phyloP scores from a whole-genome alignment of 2,113 vertebrate genomes.

The Brienomyrus brachyistius region DNA sequence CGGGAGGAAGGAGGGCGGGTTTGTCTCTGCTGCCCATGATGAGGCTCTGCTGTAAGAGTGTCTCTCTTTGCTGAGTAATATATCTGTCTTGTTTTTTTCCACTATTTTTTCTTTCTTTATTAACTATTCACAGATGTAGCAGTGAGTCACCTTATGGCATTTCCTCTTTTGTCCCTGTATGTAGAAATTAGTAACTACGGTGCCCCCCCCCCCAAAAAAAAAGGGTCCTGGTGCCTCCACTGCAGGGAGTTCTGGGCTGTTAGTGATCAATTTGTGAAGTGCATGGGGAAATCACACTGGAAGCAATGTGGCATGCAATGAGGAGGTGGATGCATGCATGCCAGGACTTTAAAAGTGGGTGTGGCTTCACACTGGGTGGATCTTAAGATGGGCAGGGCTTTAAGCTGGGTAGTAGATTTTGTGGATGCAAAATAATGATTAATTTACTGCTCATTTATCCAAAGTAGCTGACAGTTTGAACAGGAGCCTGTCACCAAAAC shows the following conservation, averaged over 20 bases:
- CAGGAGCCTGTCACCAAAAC: neutral
- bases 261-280: neutral
- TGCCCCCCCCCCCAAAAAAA: neutral
- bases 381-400: neutral
- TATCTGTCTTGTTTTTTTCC: neutral
- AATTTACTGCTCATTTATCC: neutral
- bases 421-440: neutral
- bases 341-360: neutral
- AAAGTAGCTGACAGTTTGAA: neutral
- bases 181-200: neutral
- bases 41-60: neutral
- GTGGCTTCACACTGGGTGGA: neutral
- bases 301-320: neutral
- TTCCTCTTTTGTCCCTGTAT: neutral
- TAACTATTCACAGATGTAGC: neutral
- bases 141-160: neutral
- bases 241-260: neutral
- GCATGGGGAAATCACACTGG: neutral
- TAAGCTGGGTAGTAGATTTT: neutral
- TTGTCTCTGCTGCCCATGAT: neutral
- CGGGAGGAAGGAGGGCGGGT: neutral
- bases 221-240: neutral
- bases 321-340: neutral
- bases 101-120: neutral
- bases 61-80: neutral